Base-by-base conservation (phyloP, 2,113 vertebrate genomes). In the Neogale vison region DNA sequence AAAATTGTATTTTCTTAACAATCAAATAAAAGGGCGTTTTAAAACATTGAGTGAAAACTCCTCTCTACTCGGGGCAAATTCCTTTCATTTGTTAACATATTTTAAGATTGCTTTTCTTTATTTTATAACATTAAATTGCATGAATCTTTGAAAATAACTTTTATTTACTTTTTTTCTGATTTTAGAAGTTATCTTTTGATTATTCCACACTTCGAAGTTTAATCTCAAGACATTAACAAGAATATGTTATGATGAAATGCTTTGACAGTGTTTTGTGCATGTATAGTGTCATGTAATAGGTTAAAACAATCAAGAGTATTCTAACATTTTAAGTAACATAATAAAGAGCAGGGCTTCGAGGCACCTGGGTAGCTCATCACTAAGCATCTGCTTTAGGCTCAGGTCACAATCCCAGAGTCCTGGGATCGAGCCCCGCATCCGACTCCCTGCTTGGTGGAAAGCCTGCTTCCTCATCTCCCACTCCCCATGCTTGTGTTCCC, bases 191-290 rank as follows among this genome's bases (percentile, higher is more conserved):
- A 21, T 89, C 0, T 50, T 95, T 29, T 71, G 21, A 82, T 59
- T 83, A 74, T 74, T 89, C 20, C 2, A 86, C 13, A 39, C 4
- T 0, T 69, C 74, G 6, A 63, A 34, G 1, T 59, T 86, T 52
- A 79, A 42, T 67, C 8, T 84, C n/a, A 96, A 87, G 6, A 52
- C 9, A 87, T 94, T 96, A 88, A 88, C 50, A 97, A 26, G 71
- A 82, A 42, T 63, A 3, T 42, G 31, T 79, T 65, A 24, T 47
- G 10, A 45, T 87, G 50, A 95, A 81, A 50, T 36, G 0, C 12
- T 67, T 11, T 80, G 21, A 52, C 1, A 39, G 8, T 45, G 24
- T 80, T 57, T 67, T 61, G 59, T 80, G 31, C 13, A 26, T 67
- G 0, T 17, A 36, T 57, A 67, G 4, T 90, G 34, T 61, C 90